Evolutionary conservation across 2,113 vertebrate genomes (phyloP), one percentile per base, ranked within the genome.

Genomic region (Caretta caretta): DNA sequence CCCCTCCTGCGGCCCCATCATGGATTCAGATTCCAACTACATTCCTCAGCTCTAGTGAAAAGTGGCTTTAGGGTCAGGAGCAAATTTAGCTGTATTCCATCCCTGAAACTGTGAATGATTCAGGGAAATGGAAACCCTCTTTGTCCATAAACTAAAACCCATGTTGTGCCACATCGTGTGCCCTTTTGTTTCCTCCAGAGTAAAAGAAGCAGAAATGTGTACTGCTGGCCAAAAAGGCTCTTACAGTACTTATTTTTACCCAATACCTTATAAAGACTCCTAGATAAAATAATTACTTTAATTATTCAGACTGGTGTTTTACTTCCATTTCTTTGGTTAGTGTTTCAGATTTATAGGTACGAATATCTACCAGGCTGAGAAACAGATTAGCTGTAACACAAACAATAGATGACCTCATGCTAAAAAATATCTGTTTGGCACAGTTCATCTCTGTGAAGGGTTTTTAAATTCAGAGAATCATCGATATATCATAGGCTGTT

Each of bases 111-210:
- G 8, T 62, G 54, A 38, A 13, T 76, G 49, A 80, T 6, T 81
- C 65, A 24, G 27, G 53, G 59, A 91, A 95, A 90, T 4, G 16
- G 72, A 65, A 96, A 92, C 49, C 17, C 4, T 9, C 1, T 95
- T 92, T 48, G 79, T 80, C 87, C 25, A 90, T 62, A 85, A 14
- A 79, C 10, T 50, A 3, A 84, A 75, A 87, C 54, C 1, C 83
- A 57, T 27, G 38, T 0, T 3, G 5, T n/a, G 6, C 48, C 42
- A 6, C 19, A 75, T 76, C 50, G 0, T 0, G 93, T 88, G 4
- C 5, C 1, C 10, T 19, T 1, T 42, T 5, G 75, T 93, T 95
- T 90, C 24, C 27, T 51, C 29, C 27, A 16, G 91, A 56, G 42
- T 80, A 94, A 59, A 14, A 90, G 2, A 48, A 94, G 50, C 6